Percentiles rank a stretch among this genome's conserved stretches.
Evolutionary conservation across 2,797 vertebrate species (phyloP).

Genomic region (Anas flavirostris): DNA sequence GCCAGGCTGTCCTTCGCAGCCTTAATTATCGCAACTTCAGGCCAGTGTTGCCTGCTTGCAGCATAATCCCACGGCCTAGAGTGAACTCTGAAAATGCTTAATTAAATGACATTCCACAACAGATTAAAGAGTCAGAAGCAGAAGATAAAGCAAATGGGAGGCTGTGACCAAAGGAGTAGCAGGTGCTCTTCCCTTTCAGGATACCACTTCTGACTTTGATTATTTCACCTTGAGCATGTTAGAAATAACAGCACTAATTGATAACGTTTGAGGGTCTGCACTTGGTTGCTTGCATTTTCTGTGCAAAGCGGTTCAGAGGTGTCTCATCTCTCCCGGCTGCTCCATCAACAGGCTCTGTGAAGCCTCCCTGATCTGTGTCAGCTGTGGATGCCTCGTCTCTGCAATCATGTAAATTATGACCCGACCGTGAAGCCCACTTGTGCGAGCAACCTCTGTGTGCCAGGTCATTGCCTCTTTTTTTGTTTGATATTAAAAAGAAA

Average conservation of each 20-base stretch:
- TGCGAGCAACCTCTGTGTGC: neutral
- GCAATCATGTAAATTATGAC: accelerated
- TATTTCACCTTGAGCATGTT: neutral
- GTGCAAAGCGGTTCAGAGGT: neutral
- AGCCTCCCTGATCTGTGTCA: neutral
- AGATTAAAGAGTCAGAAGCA: slow-evolving; percentile 70
- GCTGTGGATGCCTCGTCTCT: neutral
- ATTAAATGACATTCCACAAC: slow-evolving; percentile 73
- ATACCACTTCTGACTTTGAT: neutral
- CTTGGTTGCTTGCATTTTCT: neutral
- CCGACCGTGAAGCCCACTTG: accelerated
- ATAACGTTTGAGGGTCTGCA: neutral
- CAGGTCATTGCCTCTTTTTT: neutral
- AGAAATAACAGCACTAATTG: neutral
- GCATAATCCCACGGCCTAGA: slow-evolving; percentile 66
- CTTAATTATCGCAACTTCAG: slow-evolving; percentile 68
- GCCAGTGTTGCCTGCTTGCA: slow-evolving; percentile 46
- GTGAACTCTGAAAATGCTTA: slow-evolving; percentile 71
- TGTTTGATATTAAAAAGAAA: neutral
- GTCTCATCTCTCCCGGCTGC: neutral
- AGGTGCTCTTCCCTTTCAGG: slow-evolving; percentile 44
- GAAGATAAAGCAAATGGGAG: slow-evolving; percentile 55
- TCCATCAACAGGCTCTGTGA: neutral
- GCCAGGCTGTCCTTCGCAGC: slow-evolving; percentile 69
- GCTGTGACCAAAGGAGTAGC: slow-evolving; percentile 15